A percentile compares a stretch with the other conserved stretches of the same genome.
Conservation (phyloP, 1,140 invertebrate species). For the Cardiocondyla obscurior region DNA sequence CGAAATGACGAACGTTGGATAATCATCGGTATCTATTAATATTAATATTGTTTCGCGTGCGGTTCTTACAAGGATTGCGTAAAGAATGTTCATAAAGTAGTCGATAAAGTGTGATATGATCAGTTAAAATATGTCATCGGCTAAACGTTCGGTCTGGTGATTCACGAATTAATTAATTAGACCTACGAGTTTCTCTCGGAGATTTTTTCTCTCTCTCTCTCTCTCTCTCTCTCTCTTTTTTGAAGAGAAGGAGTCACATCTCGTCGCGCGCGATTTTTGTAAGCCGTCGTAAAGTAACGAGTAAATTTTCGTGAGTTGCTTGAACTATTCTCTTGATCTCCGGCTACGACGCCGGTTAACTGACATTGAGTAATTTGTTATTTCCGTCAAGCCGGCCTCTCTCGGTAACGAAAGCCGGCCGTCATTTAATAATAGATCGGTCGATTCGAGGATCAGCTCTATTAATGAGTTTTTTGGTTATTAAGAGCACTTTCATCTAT, state of each 20-base stretch:
- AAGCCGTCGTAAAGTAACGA: constrained; percentile 7
- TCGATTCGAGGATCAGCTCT: neutral
- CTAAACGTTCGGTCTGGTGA: neutral
- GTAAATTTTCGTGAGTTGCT: constrained; percentile 15
- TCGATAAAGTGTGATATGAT: neutral
- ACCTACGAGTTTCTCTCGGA: neutral
- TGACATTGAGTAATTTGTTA: constrained; percentile 51
- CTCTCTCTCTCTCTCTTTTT: neutral
- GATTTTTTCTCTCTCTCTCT: neutral
- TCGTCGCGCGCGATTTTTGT: neutral
- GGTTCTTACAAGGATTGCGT: neutral
- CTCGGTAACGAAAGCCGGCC: neutral
- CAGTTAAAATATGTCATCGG: neutral
- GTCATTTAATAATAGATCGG: constrained; percentile 31
- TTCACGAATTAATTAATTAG: neutral
- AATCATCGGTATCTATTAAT: constrained; percentile 36
- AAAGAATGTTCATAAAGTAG: neutral
- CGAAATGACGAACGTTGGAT: constrained; percentile 11
- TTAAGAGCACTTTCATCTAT: constrained; percentile 3
- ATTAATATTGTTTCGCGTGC: constrained; percentile 9
- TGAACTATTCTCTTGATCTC: constrained; percentile 30
- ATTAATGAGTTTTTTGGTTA: constrained; percentile 29
- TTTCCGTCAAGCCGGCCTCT: constrained; percentile 33
- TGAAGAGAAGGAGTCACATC: neutral
- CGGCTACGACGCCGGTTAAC: constrained; percentile 12